Base-by-base conservation (phyloP, 1,140 invertebrate species). In the Drosophila neocordata region DNA sequence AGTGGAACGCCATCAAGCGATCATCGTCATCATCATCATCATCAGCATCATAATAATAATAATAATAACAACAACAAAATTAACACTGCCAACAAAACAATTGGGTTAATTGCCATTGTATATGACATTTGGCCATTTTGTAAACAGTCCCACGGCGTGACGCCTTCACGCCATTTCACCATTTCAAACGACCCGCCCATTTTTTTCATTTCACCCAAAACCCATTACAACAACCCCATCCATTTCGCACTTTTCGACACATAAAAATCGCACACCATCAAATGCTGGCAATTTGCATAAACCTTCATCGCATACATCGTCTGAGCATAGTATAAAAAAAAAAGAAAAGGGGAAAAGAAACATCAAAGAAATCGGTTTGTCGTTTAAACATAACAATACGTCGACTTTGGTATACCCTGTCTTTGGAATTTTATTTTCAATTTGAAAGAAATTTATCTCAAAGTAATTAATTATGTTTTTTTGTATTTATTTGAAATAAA, bases 71-170 rank as follows among this genome's bases (percentile, higher is more conserved):
- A 53, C 37, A 37, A 20, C 41, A 44, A 27, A 76, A 80, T 73
- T 73, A 83, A 71, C 79, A 78, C 64, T 48, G 61, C 52, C 61
- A 67, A 57, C 57, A 48, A 48, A 48, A 56, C 69, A 84, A 85
- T 85, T 85, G 80, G 80, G 80, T 85, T 84, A 84, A 85, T 84
- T 85, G 63, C 82, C 60, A 53, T 70, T 77, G 73, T 85, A 82
- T 85, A 69, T 68, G 80, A 44, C 81, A 65, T 55, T 85, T 65
- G 41, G 60, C 61, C 73, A 77, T 80, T 84, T 65, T 62, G 60
- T 58, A 52, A 57, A 67, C 2, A 34, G 4, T 38, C 12, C 27
- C 27, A 31, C 6, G 27, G 27, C 27, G 27, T 31, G 27, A 31
- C 27, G 27, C 3, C 27, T 31, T 31, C 4, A 31, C 27, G 27